Conservation (phyloP, 2,888 invertebrate species). For the Limnephilus lunatus region DNA sequence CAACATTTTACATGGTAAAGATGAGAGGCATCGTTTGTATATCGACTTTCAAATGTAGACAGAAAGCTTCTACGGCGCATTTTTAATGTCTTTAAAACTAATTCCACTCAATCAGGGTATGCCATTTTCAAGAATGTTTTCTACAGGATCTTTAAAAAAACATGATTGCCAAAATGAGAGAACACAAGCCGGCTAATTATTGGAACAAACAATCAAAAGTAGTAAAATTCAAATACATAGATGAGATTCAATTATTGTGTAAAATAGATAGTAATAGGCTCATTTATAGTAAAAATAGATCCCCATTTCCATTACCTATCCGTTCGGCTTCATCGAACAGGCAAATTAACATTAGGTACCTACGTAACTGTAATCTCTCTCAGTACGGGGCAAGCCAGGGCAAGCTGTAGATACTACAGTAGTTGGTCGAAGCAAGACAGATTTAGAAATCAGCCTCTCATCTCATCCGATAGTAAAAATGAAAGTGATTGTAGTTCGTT, state of each 20-base stretch:
- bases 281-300: not conserved
- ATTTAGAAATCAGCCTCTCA: constrained; percentile 7
- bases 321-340: not conserved
- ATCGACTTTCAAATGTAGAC: not conserved
- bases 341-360: not conserved
- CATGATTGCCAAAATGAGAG: too few relatives aligned
- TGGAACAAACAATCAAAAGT: too few relatives aligned
- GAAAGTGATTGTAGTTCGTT: not conserved
- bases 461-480: constrained; percentile 3
- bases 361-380: not conserved
- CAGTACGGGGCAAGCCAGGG: not conserved
- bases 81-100: too few relatives aligned
- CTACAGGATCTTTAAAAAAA: too few relatives aligned
- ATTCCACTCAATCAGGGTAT: too few relatives aligned
- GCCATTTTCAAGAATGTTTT: too few relatives aligned
- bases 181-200: too few relatives aligned
- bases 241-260: not conserved
- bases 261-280: too few relatives aligned
- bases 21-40: not conserved
- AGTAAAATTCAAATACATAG: not conserved
- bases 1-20: not conserved
- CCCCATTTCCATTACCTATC: not conserved
- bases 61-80: not conserved
- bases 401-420: not conserved
- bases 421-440: not conserved